Conservation (phyloP, 2,797 vertebrate species). For the Rhinogobio ventralis region DNA sequence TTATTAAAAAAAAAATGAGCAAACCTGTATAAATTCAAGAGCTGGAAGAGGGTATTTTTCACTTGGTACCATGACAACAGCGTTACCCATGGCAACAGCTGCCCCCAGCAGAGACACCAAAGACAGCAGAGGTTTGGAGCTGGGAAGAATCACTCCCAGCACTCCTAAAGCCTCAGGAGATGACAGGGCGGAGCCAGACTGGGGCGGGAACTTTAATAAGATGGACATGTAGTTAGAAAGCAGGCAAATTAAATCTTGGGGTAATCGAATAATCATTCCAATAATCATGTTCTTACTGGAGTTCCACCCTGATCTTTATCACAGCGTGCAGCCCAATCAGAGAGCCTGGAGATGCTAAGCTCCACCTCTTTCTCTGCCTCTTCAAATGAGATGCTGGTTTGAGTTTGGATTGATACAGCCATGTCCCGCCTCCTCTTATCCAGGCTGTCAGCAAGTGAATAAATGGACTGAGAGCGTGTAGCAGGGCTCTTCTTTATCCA, state of each 20-base stretch:
- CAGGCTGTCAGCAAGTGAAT: constrained; percentile 77
- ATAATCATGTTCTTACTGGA: constrained; percentile 72
- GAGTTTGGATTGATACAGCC: constrained; percentile 66
- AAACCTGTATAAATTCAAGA: constrained; percentile 84
- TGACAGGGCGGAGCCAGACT: constrained; percentile 82
- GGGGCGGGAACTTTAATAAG: constrained; percentile 68
- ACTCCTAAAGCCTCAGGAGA: constrained; percentile 86
- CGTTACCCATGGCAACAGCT: constrained; percentile 82
- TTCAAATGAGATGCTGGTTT: constrained; percentile 70
- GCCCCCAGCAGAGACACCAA: constrained; percentile 85
- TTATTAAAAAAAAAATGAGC: constrained; percentile 4
- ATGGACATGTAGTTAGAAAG: background rate
- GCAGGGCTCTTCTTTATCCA: constrained; percentile 82
- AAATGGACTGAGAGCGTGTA: constrained; percentile 80
- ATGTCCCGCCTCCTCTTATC: constrained; percentile 77
- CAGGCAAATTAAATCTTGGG: background rate
- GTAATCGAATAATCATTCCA: background rate
- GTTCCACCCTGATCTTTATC: constrained; percentile 79
- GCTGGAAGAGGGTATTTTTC: constrained; percentile 81
- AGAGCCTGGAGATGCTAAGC: constrained; percentile 79
- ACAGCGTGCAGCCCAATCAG: constrained; percentile 82
- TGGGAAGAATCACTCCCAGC: constrained; percentile 84
- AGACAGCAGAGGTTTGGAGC: constrained; percentile 82
- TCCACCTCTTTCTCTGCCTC: constrained; percentile 80
- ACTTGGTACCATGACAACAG: constrained; percentile 85